Conservation (phyloP, 2,797 vertebrate species). For the Chrysocyon brachyurus region DNA sequence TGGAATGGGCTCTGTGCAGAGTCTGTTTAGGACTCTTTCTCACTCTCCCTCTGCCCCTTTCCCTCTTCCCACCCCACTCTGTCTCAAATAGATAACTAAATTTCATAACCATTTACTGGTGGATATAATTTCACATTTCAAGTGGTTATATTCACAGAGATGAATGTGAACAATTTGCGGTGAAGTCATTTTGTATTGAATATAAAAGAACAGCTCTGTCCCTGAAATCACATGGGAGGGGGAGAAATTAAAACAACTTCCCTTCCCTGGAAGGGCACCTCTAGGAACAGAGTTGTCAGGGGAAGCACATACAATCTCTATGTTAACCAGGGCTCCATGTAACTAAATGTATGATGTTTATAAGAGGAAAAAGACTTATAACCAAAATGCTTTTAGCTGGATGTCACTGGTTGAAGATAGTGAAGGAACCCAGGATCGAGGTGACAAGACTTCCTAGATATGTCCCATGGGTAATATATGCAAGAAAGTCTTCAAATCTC, state of each 20-base stretch:
- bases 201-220: neutral
- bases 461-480: neutral
- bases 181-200: neutral
- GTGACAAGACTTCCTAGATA: neutral
- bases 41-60: too few species aligned
- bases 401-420: neutral
- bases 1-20: too few species aligned
- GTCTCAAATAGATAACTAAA: neutral
- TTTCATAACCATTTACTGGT: neutral
- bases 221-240: neutral
- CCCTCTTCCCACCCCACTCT: too few species aligned
- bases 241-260: neutral
- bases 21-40: too few species aligned
- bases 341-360: neutral
- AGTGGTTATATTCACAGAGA: neutral
- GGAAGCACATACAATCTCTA: neutral
- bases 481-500: neutral
- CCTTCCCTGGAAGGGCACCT: neutral
- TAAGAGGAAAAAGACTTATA: neutral
- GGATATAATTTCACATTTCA: neutral
- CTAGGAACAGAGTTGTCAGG: fast-evolving
- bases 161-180: neutral
- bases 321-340: neutral
- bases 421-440: neutral
- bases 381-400: neutral